Conservation (phyloP, 1,140 invertebrate species). For the Vanessa atalanta region DNA sequence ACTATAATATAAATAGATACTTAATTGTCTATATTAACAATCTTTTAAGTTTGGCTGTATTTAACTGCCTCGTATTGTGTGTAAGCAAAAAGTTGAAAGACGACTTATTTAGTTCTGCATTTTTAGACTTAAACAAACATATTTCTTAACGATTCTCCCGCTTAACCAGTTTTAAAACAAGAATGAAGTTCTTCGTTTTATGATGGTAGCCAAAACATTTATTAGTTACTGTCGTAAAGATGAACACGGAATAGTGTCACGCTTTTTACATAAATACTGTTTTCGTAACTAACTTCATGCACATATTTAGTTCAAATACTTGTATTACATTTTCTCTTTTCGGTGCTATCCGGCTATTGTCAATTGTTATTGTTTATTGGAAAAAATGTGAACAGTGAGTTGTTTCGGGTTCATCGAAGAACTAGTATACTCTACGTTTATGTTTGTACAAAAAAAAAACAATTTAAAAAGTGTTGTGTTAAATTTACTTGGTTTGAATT, state of each 20-base stretch:
- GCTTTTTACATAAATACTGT: conserved; percentile 31
- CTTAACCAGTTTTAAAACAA: conserved; percentile 18
- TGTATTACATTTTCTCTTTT: conserved; percentile 13
- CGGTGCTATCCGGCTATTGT: conserved; percentile 38
- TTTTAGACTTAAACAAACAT: neutral
- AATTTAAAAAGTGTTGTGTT: too few relatives aligned
- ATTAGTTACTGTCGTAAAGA: conserved; percentile 28
- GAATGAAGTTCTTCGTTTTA: conserved; percentile 13
- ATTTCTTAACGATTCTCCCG: neutral
- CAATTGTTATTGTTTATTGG: conserved; percentile 30
- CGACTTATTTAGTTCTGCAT: neutral
- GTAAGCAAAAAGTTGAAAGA: neutral
- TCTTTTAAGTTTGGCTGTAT: too few relatives aligned
- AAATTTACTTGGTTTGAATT: neutral
- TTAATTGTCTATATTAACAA: too few relatives aligned
- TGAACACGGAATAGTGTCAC: conserved; percentile 33
- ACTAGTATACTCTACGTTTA: neutral
- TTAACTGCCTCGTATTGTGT: too few relatives aligned
- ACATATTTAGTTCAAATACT: conserved; percentile 29
- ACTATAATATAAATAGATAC: too few relatives aligned
- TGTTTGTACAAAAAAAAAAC: too few relatives aligned
- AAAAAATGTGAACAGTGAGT: conserved; percentile 27
- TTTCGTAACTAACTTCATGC: conserved; percentile 19
- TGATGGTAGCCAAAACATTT: conserved; percentile 18
- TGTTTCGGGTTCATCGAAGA: neutral